Percentiles rank a stretch among this genome's conserved stretches.
Conservation (phyloP, 2,888 invertebrate species). For the Linnaemya vulpina region DNA sequence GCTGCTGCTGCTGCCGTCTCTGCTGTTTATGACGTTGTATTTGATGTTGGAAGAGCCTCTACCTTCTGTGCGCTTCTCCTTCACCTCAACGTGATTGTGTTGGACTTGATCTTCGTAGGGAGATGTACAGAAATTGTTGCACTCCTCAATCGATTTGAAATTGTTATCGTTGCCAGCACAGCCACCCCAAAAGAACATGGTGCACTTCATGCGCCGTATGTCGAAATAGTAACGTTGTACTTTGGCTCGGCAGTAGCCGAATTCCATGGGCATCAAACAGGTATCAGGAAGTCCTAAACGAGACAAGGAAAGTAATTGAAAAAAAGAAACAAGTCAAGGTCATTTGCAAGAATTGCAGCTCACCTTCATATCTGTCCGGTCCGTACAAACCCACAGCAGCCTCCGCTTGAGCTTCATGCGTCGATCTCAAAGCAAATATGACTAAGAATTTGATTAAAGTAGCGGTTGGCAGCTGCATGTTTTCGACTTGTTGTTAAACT, state of each 20-base stretch:
- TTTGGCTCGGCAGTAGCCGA: constrained; percentile 89
- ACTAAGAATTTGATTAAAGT: constrained; percentile 56
- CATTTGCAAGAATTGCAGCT: constrained; percentile 1
- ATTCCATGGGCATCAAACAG: constrained; percentile 87
- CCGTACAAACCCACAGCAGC: constrained; percentile 72
- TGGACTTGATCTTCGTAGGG: constrained; percentile 62
- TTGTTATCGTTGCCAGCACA: constrained; percentile 90
- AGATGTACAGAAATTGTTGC: constrained; percentile 79
- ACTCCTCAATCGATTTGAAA: constrained; percentile 87
- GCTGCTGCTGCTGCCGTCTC: constrained; percentile 24
- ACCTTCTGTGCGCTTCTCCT: constrained; percentile 41
- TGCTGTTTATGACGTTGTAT: constrained; percentile 48
- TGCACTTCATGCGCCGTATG: constrained; percentile 84
- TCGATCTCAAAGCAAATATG: constrained; percentile 43
- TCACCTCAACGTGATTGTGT: constrained; percentile 42
- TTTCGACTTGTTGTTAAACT: neutral
- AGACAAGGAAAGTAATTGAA: neutral
- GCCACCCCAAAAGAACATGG: constrained; percentile 89
- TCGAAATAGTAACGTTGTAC: constrained; percentile 91
- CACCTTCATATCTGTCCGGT: constrained; percentile 73
- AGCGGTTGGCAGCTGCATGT: constrained; percentile 52
- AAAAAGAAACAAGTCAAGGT: constrained; percentile 41
- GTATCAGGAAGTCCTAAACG: constrained; percentile 83
- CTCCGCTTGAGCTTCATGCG: constrained; percentile 44
- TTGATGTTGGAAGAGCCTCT: constrained; percentile 25